Percentiles rank a stretch among this genome's conserved stretches.
These are phyloP conservation scores for Chaunax sp. DNA, from an alignment of 2,797 vertebrate species.

Conservation along the genomic window DNA sequence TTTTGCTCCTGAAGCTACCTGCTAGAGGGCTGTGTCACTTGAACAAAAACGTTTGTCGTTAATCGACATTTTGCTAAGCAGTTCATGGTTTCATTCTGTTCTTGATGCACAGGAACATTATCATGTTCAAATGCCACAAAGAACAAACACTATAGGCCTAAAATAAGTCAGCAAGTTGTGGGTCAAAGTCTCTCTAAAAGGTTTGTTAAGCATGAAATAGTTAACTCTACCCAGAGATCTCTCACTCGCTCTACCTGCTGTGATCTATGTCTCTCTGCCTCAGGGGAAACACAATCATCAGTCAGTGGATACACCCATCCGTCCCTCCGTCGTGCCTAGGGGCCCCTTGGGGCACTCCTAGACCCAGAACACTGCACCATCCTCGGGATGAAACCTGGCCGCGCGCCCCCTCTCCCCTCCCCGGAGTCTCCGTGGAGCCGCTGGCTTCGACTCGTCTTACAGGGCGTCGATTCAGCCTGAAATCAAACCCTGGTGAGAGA, in stretches of 20 bases:
- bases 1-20: neutral
- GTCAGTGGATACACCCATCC: slow-evolving; percentile 80
- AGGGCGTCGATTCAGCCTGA: slow-evolving; percentile 81
- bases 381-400: slow-evolving; percentile 79
- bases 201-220: slow-evolving; percentile 50
- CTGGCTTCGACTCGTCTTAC: slow-evolving; percentile 83
- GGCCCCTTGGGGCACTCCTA: slow-evolving; percentile 72
- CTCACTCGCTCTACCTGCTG: slow-evolving; percentile 55
- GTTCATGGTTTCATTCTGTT: no score
- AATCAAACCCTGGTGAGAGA: slow-evolving; percentile 83
- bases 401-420: slow-evolving; percentile 70
- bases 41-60: neutral
- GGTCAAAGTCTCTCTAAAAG: slow-evolving; percentile 13
- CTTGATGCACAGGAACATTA: neutral
- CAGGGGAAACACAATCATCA: slow-evolving; percentile 75
- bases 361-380: slow-evolving; percentile 74
- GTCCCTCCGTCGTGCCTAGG: slow-evolving; percentile 66
- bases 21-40: neutral
- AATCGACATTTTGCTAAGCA: neutral
- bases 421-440: slow-evolving; percentile 71
- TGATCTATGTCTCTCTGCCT: slow-evolving; percentile 76
- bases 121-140: neutral
- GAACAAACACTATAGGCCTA: no score
- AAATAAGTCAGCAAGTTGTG: no score
- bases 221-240: slow-evolving; percentile 48